Base-by-base conservation (phyloP, 2,888 invertebrate species). In the Myathropa florea region DNA sequence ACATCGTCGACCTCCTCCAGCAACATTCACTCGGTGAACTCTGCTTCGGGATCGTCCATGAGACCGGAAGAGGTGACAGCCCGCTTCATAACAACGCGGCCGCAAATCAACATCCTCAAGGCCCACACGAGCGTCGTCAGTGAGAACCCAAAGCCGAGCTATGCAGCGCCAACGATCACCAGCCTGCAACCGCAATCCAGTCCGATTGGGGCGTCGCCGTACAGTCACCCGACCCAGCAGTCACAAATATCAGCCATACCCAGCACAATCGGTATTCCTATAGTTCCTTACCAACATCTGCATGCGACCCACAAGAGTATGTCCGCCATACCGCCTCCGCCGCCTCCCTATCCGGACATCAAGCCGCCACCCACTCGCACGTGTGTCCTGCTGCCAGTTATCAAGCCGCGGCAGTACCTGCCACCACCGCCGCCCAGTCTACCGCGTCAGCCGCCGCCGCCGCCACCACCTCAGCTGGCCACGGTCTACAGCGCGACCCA, bases 41-140 rank as follows among this genome's bases (percentile, higher is more conserved):
- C 91, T 9, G 91, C 91, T 10, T 91, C 92, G 0, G 90, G 92
- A 83, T 91, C 91, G 4, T 92, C 93, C 0, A 88, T 91, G 0
- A 94, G 94, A 89, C 94, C 94, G 1, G 96, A 96, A 92, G 96
- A 96, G 93, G 95, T 96, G 0, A 94, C 95, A 65, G 96, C 96
- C 0, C 94, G 96, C 87, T 96, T 96, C 88, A 96, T 97, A 39
- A 96, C 96, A 30, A 95, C 96, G 0, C 94, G 96, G 85, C 95
- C 96, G 0, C 96, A 96, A 92, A 96, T 96, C 75, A 96, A 95
- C 90, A 95, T 96, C 85, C 93, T 96, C 24, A 96, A 96, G 90
- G 96, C 96, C 10, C 96, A 96, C 91, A 95, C 96, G 0, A 95
- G 95, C 75, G 94, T 95, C 84, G 95, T 96, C 4, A 94, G 94